Percentiles rank a stretch among this genome's conserved stretches.
Evolutionary conservation across 2,797 vertebrate genomes (phyloP).

Genomic region (Peromyscus nudipes): DNA sequence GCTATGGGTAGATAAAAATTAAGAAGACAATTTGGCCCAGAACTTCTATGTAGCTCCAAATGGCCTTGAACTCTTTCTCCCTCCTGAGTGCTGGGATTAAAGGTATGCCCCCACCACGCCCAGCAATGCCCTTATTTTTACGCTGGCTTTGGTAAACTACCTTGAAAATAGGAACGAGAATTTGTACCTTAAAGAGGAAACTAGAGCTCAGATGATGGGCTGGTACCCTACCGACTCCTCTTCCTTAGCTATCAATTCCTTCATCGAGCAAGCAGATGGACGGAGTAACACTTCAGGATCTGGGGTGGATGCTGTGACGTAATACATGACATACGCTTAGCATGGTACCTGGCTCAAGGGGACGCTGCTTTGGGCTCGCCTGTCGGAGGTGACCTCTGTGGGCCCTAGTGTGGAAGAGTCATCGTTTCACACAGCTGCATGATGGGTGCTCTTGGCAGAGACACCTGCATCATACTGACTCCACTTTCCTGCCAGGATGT

Average conservation of each 20-base stretch:
- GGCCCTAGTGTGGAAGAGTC: not conserved
- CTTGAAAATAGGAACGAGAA: not conserved
- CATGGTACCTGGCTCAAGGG: not conserved
- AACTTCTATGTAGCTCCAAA: not conserved
- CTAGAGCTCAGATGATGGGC: not conserved
- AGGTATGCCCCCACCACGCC: not conserved
- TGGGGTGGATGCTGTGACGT: not conserved
- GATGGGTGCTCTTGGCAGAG: not conserved
- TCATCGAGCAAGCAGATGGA: not conserved
- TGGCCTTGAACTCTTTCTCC: not conserved
- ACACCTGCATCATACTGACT: not conserved
- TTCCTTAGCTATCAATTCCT: not conserved
- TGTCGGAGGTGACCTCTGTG: not conserved
- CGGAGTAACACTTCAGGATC: not conserved
- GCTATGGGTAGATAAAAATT: not conserved
- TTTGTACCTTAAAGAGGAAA: not conserved
- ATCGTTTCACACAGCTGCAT: not conserved
- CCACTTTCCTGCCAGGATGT: not conserved
- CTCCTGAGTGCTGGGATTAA: not conserved
- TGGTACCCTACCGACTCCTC: not conserved
- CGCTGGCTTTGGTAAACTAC: not conserved
- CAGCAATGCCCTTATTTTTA: not conserved
- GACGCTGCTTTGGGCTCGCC: not conserved
- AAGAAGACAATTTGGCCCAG: not conserved
- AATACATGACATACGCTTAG: not conserved